These are phyloP conservation scores for Drosophila pandora DNA, from an alignment of 1,140 invertebrate species.

Conservation along the genomic window DNA sequence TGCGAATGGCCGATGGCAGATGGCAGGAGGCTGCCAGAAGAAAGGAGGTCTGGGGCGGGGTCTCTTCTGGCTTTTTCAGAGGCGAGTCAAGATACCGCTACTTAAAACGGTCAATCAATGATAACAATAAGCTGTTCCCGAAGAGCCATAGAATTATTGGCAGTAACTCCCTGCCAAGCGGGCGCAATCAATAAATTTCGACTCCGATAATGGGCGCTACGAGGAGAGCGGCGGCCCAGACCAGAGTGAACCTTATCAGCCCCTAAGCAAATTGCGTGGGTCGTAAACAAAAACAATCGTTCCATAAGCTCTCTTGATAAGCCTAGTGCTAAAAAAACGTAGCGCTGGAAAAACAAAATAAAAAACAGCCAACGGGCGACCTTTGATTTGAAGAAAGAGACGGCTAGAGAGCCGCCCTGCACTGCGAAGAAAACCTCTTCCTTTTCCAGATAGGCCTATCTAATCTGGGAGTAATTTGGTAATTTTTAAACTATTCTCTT, in stretches of 20 bases:
- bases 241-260: slow-evolving; percentile 48
- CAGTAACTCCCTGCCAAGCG: not conserved
- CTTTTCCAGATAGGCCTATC: not conserved
- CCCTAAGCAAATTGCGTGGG: slow-evolving; percentile 70
- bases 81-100: slow-evolving; percentile 63
- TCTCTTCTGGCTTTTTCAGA: not conserved
- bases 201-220: slow-evolving; percentile 28
- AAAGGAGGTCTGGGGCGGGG: slow-evolving; percentile 28
- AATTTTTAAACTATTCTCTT: not conserved
- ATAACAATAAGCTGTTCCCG: slow-evolving; percentile 67
- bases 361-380: slow-evolving; percentile 41
- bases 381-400: slow-evolving; percentile 47
- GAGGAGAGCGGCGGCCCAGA: not conserved
- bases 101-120: slow-evolving; percentile 60
- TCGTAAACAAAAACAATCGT: slow-evolving; percentile 73
- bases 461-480: not conserved
- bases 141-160: slow-evolving; percentile 11
- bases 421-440: slow-evolving; percentile 6
- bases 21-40: slow-evolving; percentile 17
- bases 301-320: slow-evolving; percentile 42
- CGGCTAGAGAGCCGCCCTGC: not conserved
- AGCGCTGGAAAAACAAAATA: not conserved
- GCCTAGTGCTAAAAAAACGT: slow-evolving; percentile 29
- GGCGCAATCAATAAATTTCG: slow-evolving; percentile 61
- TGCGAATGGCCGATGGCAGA: slow-evolving; percentile 57